These are phyloP conservation scores for Trichonephila clavipes DNA, from an alignment of 1,140 invertebrate species.

Conservation along the genomic window DNA sequence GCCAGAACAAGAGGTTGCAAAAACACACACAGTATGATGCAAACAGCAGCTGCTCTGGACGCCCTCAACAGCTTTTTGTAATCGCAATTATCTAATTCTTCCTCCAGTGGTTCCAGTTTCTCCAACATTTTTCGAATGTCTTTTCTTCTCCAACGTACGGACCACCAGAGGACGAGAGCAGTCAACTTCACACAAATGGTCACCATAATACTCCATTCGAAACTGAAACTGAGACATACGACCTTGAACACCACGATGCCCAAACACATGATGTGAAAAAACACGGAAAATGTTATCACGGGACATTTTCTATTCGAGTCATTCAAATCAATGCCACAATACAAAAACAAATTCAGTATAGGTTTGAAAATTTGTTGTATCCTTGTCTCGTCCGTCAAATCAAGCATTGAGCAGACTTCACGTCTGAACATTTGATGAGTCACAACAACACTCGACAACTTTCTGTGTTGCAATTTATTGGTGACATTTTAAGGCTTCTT, in stretches of 20 bases:
- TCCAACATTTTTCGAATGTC: not conserved
- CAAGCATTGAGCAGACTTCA: too few species aligned
- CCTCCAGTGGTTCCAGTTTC: not conserved
- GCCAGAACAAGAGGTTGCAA: not conserved
- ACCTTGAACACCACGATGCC: conserved; percentile 40
- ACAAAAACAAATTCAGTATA: not conserved
- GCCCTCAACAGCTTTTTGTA: not conserved
- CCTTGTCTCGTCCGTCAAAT: too few species aligned
- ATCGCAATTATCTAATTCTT: not conserved
- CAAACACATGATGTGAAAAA: conserved; percentile 27
- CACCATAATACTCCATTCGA: conserved; percentile 11
- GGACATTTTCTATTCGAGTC: not conserved
- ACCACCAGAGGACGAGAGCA: conserved; percentile 28
- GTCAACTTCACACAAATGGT: conserved; percentile 23
- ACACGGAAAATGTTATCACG: not conserved
- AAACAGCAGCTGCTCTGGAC: not conserved
- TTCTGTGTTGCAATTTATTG: too few species aligned
- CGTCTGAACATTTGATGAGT: too few species aligned
- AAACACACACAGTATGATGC: not conserved
- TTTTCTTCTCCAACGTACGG: not conserved
- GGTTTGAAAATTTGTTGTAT: not conserved
- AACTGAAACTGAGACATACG: not conserved
- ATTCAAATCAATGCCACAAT: not conserved
- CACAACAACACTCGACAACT: too few species aligned
- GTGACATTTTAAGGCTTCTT: too few species aligned